Percentiles rank a stretch among this genome's conserved stretches.
phyloP scores from a whole-genome alignment of 2,797 vertebrate genomes.

The Hydrolagus colliei region DNA sequence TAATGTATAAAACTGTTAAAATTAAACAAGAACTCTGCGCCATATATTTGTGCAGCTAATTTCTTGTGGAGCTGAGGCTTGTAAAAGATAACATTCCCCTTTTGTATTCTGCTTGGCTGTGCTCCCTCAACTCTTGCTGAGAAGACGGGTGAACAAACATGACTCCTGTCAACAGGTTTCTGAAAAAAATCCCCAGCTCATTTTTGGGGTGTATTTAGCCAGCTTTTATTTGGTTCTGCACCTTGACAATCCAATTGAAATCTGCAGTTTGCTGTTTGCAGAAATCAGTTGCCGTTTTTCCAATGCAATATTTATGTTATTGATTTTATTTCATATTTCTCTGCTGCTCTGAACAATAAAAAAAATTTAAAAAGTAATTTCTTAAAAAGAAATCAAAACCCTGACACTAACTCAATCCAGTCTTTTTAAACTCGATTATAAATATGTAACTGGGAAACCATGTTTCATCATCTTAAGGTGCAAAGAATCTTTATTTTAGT shows the following conservation, averaged over 20 bases:
- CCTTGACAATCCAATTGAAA: neutral
- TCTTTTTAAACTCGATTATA: neutral
- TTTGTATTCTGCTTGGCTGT: no score
- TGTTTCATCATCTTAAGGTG: neutral
- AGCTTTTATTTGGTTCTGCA: neutral
- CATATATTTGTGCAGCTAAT: no score
- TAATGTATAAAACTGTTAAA: no score
- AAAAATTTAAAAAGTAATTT: neutral
- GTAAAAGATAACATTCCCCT: neutral
- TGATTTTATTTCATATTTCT: neutral
- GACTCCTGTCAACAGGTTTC: neutral
- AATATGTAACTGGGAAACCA: neutral
- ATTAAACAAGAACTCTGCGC: no score
- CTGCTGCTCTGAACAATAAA: neutral
- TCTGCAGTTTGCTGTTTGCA: neutral
- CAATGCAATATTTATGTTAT: neutral
- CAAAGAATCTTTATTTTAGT: conserved; percentile 16
- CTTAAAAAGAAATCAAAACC: no score
- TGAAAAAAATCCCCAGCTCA: no score
- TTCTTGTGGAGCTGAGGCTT: no score
- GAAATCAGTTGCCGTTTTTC: neutral
- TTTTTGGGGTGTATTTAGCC: no score
- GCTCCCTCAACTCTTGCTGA: neutral
- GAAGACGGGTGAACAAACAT: neutral
- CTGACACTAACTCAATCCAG: no score